Evolutionary conservation across 2,888 invertebrate species (phyloP).

Genomic region (Anarsia innoxiella): DNA sequence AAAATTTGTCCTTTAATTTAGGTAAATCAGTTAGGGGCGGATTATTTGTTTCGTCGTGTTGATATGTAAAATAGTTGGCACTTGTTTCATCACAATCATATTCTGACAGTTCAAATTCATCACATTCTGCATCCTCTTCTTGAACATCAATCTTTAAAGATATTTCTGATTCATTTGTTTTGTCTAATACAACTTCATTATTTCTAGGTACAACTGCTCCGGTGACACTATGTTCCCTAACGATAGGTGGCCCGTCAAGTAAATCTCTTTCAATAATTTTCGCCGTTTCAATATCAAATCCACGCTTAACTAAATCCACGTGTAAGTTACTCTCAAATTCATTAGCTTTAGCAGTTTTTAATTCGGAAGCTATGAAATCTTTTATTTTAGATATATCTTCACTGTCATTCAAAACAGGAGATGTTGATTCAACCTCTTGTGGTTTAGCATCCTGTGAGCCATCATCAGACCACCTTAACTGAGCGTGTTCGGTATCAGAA

Average conservation of each 20-base stretch:
- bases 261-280: slow-evolving; percentile 64
- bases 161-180: slow-evolving; percentile 14
- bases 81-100: slow-evolving; percentile 49
- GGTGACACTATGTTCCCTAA: slow-evolving; percentile 16
- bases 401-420: too few relatives aligned
- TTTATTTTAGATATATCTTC: slow-evolving; percentile 61
- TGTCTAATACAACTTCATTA: slow-evolving; percentile 17
- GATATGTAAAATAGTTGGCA: slow-evolving; percentile 39
- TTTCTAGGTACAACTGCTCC: slow-evolving; percentile 17
- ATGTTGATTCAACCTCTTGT: slow-evolving; percentile 22
- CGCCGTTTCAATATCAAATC: slow-evolving; percentile 62
- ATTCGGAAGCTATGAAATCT: slow-evolving; percentile 39
- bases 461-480: slow-evolving; percentile 59
- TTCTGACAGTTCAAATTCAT: slow-evolving; percentile 48
- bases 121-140: slow-evolving; percentile 36
- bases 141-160: slow-evolving; percentile 30
- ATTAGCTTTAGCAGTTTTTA: slow-evolving; percentile 5
- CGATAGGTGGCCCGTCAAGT: slow-evolving; percentile 39
- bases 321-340: slow-evolving; percentile 40
- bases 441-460: slow-evolving; percentile 48
- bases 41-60: slow-evolving; percentile 36
- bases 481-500: slow-evolving; percentile 49
- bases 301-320: slow-evolving; percentile 53
- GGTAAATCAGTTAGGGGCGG: slow-evolving; percentile 23
- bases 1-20: slow-evolving; percentile 57